Percentiles rank a stretch among this genome's conserved stretches.
Conservation (phyloP, 2,797 vertebrate species). For the Cichlasoma orientale region DNA sequence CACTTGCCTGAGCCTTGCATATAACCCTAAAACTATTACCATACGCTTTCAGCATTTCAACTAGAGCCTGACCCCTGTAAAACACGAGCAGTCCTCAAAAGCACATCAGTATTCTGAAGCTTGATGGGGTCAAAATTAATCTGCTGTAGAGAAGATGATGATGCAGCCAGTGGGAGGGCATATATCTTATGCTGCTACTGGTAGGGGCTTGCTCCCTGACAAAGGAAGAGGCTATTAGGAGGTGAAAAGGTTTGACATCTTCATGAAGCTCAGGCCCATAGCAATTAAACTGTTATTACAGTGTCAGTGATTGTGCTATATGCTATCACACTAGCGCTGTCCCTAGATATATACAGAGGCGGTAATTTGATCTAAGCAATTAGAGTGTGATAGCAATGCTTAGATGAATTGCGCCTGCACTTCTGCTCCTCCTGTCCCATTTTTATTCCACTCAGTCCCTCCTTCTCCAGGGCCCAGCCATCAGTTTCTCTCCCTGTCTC, state of each 20-base stretch:
- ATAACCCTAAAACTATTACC: neutral
- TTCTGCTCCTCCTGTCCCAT: constrained; percentile 28
- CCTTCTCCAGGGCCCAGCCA: constrained; percentile 25
- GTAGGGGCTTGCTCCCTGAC: constrained; percentile 34
- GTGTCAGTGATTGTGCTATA: constrained; percentile 56
- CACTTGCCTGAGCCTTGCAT: neutral
- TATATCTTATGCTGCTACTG: neutral
- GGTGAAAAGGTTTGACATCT: constrained; percentile 40
- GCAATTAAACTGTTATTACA: constrained; percentile 72
- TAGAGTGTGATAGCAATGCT: constrained; percentile 41
- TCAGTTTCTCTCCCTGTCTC: constrained; percentile 5
- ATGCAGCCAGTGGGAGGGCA: constrained; percentile 28
- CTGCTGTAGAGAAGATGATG: constrained; percentile 17
- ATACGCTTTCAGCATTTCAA: neutral
- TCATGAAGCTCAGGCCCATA: constrained; percentile 39
- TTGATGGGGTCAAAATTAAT: constrained; percentile 36
- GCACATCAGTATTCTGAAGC: constrained; percentile 14
- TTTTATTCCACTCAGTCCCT: constrained; percentile 20
- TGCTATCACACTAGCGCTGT: constrained; percentile 33
- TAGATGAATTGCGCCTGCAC: constrained; percentile 20
- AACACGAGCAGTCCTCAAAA: constrained; percentile 2
- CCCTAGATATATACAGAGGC: constrained; percentile 50
- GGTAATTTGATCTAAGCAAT: constrained; percentile 60
- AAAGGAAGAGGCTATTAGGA: constrained; percentile 45
- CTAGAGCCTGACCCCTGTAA: neutral